Conservation (phyloP, 1,140 invertebrate genomes). For the Chelonus insularis region DNA sequence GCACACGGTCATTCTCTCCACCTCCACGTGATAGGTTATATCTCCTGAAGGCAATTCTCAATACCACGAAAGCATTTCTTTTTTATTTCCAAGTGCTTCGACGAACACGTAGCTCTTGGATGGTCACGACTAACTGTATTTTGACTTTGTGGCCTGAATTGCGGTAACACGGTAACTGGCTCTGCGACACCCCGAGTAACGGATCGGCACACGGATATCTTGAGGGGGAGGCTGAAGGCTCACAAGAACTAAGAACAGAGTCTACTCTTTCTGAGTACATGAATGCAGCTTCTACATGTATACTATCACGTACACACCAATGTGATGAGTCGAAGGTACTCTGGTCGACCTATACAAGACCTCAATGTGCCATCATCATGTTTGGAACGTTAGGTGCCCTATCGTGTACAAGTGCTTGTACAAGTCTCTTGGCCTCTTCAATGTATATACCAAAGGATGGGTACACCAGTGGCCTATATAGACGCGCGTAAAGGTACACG, state of each 20-base stretch:
- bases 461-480: slow-evolving; percentile 22
- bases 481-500: slow-evolving; percentile 14
- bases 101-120: slow-evolving; percentile 23
- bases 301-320: too few species aligned
- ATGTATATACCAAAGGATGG: slow-evolving; percentile 17
- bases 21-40: not conserved
- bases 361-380: too few species aligned
- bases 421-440: not conserved
- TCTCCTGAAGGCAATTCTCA: slow-evolving; percentile 7
- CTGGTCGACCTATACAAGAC: too few species aligned
- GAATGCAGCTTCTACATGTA: too few species aligned
- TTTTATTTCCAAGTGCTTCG: slow-evolving; percentile 14
- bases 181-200: slow-evolving; percentile 58
- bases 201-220: slow-evolving; percentile 39
- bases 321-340: too few species aligned
- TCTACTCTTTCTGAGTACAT: not conserved
- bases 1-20: too few species aligned
- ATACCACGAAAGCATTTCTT: slow-evolving; percentile 24
- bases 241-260: slow-evolving; percentile 10
- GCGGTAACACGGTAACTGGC: slow-evolving; percentile 62
- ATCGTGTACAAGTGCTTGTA: too few species aligned
- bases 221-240: slow-evolving; percentile 39
- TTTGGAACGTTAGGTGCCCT: too few species aligned
- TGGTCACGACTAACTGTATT: slow-evolving; percentile 59
- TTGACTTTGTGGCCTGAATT: slow-evolving; percentile 63